phyloP scores from a whole-genome alignment of 1,140 invertebrate species.

The Chironomus tepperi region DNA sequence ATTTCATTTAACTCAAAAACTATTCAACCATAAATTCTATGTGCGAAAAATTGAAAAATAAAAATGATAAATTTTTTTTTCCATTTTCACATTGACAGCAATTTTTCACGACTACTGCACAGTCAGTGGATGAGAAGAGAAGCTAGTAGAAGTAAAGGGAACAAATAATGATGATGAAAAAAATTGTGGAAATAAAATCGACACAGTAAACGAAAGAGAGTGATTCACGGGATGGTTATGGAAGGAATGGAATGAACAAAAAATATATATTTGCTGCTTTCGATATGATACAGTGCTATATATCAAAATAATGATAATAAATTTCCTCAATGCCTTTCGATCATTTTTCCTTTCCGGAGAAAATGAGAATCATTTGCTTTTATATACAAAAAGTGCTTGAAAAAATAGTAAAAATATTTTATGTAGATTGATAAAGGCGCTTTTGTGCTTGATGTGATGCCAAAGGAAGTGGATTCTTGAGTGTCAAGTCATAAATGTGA shows the following conservation, averaged over 20 bases:
- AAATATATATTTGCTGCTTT: constrained; percentile 7
- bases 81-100: constrained; percentile 15
- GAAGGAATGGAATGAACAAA: background rate
- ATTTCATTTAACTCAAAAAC: constrained; percentile 22
- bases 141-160: background rate
- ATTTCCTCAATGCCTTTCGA: constrained; percentile 17
- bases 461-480: too few species aligned
- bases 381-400: too few species aligned
- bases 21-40: constrained; percentile 21
- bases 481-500: too few species aligned
- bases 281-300: constrained; percentile 2
- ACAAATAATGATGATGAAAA: too few species aligned
- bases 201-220: too few species aligned
- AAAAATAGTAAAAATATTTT: too few species aligned
- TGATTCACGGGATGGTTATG: background rate
- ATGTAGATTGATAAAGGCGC: too few species aligned
- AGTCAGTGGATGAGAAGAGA: background rate
- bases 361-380: too few species aligned
- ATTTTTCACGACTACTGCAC: background rate
- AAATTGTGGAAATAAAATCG: too few species aligned
- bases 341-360: background rate
- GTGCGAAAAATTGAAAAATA: constrained; percentile 19
- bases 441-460: too few species aligned
- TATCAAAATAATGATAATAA: constrained; percentile 19
- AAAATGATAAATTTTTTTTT: constrained; percentile 24